phyloP scores from a whole-genome alignment of 2,113 vertebrate species.

The Heterotis niloticus region DNA sequence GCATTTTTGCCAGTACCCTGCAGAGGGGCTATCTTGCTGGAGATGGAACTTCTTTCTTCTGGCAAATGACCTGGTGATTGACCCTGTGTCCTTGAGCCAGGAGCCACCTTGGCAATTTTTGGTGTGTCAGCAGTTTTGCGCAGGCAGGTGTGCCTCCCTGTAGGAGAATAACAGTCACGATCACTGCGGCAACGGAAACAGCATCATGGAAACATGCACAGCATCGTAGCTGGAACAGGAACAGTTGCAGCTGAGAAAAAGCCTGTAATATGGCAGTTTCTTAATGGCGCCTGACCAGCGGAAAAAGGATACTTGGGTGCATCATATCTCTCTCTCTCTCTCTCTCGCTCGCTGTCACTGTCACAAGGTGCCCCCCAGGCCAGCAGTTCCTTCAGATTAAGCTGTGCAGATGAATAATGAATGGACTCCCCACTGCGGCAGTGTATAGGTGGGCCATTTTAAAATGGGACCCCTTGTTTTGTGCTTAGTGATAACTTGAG shows the following conservation, averaged over 20 bases:
- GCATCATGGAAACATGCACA: background rate
- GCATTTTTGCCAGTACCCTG: conserved; percentile 30
- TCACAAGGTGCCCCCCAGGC: background rate
- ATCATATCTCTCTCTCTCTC: background rate
- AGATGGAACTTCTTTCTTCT: conserved; percentile 12
- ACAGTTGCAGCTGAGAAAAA: background rate
- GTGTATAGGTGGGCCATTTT: background rate
- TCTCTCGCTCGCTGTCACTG: background rate
- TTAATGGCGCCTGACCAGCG: background rate
- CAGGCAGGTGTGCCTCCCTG: conserved; percentile 13
- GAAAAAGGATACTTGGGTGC: background rate
- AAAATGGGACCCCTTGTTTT: too few species aligned
- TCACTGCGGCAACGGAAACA: background rate
- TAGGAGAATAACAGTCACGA: background rate
- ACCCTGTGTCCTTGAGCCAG: conserved; percentile 25
- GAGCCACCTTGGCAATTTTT: conserved; percentile 22
- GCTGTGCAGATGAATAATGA: too few species aligned
- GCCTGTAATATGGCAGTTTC: background rate
- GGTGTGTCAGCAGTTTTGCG: conserved; percentile 36
- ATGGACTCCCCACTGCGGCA: background rate
- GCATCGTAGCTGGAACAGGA: background rate
- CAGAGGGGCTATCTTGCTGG: conserved; percentile 16
- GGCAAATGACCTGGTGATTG: background rate
- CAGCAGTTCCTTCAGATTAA: too few species aligned
- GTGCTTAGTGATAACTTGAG: too few species aligned